Conservation (phyloP, 2,113 vertebrate genomes). For the Myotis yumanensis region DNA sequence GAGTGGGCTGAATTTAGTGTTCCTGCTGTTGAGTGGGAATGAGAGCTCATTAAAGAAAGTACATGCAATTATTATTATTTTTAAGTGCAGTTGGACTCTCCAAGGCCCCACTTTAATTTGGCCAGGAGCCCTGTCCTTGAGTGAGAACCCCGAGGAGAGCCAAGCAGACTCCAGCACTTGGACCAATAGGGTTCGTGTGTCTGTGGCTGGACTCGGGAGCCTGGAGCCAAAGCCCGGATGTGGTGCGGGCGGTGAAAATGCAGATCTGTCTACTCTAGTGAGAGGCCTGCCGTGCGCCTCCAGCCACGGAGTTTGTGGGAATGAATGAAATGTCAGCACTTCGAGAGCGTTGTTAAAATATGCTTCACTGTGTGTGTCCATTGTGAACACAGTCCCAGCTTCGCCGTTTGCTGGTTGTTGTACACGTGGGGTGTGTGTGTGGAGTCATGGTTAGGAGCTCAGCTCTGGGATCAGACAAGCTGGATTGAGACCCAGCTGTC, state of each 20-base stretch:
- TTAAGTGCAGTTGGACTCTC: conserved; percentile 64
- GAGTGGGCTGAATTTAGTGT: conserved; percentile 13
- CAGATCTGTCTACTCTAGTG: fast-evolving
- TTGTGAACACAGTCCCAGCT: neutral
- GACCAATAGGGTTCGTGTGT: neutral
- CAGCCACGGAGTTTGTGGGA: neutral
- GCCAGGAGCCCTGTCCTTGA: conserved; percentile 73
- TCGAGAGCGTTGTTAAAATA: neutral
- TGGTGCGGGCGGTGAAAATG: fast-evolving
- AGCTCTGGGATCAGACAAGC: neutral
- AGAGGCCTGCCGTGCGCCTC: neutral
- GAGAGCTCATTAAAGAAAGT: conserved; percentile 70
- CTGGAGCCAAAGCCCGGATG: neutral
- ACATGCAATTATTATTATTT: conserved; percentile 66
- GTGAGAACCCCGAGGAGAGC: conserved; percentile 53
- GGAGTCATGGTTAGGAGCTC: neutral
- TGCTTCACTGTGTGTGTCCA: neutral
- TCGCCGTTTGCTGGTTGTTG: neutral
- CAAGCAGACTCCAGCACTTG: conserved; percentile 19
- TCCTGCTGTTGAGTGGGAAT: conserved; percentile 56
- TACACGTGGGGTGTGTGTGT: neutral
- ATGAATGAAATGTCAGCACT: neutral
- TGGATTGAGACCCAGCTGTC: neutral
- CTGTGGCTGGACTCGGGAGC: neutral
- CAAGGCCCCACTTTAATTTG: conserved; percentile 68